A percentile compares a stretch with the other conserved stretches of the same genome.
Conservation (phyloP, 2,113 vertebrate species). For the Rutilus rutilus region DNA sequence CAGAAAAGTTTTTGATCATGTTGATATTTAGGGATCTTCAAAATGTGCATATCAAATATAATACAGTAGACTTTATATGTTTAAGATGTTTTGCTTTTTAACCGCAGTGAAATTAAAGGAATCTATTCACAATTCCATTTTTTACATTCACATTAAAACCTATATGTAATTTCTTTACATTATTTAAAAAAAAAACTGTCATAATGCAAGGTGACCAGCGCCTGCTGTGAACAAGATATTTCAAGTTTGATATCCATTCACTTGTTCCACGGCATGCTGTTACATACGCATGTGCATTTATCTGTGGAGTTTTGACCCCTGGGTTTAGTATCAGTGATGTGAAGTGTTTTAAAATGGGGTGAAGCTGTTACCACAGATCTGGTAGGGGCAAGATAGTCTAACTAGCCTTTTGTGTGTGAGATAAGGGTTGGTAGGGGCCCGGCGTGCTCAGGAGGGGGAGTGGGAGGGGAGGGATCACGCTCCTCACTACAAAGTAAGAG, state of each 20-base stretch:
- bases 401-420: constrained; percentile 81
- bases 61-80: background rate
- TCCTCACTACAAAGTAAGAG: constrained; percentile 87
- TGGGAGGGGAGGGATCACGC: constrained; percentile 76
- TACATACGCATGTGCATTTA: background rate
- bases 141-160: background rate
- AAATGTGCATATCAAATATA: background rate
- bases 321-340: constrained; percentile 9
- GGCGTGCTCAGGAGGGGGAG: constrained; percentile 63
- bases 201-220: background rate
- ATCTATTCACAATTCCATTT: background rate
- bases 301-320: background rate
- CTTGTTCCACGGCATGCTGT: background rate
- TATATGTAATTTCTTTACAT: background rate
- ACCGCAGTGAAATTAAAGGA: background rate
- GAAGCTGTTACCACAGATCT: background rate
- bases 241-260: background rate
- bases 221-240: background rate
- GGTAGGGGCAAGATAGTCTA: constrained; percentile 77
- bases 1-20: background rate
- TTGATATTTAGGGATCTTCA: background rate
- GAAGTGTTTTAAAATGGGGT: constrained; percentile 24
- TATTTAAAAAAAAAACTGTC: background rate
- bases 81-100: background rate
- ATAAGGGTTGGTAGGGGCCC: constrained; percentile 78